These are phyloP conservation scores for Prinia subflava DNA, from an alignment of 2,113 vertebrate species.

Conservation along the genomic window DNA sequence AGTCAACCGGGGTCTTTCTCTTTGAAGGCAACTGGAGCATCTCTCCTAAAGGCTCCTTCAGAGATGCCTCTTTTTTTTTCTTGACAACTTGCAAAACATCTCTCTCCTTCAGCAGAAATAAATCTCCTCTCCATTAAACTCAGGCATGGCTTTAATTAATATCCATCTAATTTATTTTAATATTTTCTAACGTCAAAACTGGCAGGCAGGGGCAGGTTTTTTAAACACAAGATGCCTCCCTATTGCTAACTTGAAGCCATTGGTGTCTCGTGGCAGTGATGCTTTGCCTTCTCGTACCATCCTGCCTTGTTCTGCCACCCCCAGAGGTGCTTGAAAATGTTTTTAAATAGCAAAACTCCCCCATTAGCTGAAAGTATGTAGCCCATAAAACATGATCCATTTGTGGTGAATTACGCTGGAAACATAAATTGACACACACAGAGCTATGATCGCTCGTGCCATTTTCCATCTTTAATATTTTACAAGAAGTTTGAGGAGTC, in stretches of 20 bases:
- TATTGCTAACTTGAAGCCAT: background rate
- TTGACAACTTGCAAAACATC: background rate
- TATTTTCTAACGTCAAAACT: background rate
- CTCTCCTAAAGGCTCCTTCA: background rate
- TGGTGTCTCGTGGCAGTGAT: background rate
- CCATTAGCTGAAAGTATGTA: slow-evolving; percentile 55
- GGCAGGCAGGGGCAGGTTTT: background rate
- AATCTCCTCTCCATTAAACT: background rate
- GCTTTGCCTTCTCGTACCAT: background rate
- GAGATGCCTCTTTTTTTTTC: background rate
- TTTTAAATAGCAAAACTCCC: slow-evolving; percentile 47
- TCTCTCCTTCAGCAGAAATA: background rate
- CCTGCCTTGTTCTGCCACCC: slow-evolving; percentile 34
- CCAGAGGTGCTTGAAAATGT: slow-evolving; percentile 37
- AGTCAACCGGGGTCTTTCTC: background rate
- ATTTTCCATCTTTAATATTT: slow-evolving; percentile 66
- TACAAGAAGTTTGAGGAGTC: slow-evolving; percentile 60
- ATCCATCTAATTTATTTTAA: background rate
- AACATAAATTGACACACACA: slow-evolving; percentile 45
- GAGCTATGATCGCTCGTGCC: slow-evolving; percentile 32
- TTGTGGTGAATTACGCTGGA: slow-evolving; percentile 55
- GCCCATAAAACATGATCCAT: slow-evolving; percentile 59
- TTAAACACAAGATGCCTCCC: background rate
- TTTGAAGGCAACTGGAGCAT: background rate
- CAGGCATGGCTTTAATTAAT: slow-evolving; percentile 4